These are phyloP conservation scores for Drosophila nasuta DNA, from an alignment of 1,140 invertebrate species.

Conservation along the genomic window DNA sequence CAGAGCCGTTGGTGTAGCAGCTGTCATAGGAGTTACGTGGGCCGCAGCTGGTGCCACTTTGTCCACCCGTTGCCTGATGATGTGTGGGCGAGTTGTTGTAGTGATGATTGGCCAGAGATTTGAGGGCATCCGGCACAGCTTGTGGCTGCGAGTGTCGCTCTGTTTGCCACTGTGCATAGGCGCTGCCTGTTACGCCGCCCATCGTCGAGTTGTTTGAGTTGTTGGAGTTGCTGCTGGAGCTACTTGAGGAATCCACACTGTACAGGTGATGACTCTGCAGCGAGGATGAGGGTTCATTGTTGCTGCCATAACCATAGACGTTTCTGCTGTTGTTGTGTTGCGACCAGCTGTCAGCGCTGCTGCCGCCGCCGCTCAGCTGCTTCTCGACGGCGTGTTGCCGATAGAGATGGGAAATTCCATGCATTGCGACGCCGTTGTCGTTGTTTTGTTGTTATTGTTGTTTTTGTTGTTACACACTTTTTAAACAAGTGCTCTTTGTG, in stretches of 20 bases:
- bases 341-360: conserved; percentile 70
- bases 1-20: conserved; percentile 47
- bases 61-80: conserved; percentile 28
- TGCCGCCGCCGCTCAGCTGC: conserved; percentile 68
- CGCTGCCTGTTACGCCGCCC: conserved; percentile 67
- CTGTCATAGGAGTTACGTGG: conserved; percentile 67
- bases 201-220: conserved; percentile 58
- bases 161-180: conserved; percentile 73
- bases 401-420: conserved; percentile 83
- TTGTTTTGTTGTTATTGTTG: conserved; percentile 31
- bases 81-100: conserved; percentile 76
- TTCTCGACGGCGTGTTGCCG: conserved; percentile 84
- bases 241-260: conserved; percentile 76
- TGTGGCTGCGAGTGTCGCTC: conserved; percentile 77
- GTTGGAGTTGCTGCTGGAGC: conserved; percentile 78
- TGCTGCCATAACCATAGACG: conserved; percentile 56
- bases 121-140: conserved; percentile 77
- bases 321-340: conserved; percentile 47
- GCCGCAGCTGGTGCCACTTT: conserved; percentile 14
- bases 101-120: conserved; percentile 73
- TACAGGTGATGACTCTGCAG: conserved; percentile 55
- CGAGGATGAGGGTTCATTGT: conserved; percentile 40
- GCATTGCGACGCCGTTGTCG: conserved; percentile 60
- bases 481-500: conserved; percentile 30
- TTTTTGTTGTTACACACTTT: conserved; percentile 61